Evolutionary conservation across 2,888 invertebrate genomes (phyloP).

Genomic region (Tetropium fuscum): DNA sequence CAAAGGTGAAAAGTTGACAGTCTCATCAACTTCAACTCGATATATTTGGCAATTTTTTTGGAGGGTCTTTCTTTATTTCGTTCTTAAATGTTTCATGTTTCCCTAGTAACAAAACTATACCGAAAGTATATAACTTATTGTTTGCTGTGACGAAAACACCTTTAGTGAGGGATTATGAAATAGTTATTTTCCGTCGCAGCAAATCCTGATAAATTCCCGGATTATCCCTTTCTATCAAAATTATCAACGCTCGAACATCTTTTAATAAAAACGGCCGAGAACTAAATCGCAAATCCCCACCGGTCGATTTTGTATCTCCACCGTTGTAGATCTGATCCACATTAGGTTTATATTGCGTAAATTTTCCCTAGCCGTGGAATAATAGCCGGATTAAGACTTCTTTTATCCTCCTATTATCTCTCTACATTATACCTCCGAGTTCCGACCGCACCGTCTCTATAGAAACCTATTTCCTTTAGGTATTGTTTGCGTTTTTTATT

Average conservation of each 20-base stretch:
- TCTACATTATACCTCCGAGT: conserved; percentile 25
- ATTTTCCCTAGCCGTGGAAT: conserved; percentile 36
- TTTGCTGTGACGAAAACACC: no score
- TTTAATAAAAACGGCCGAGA: conserved; percentile 40
- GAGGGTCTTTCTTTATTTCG: no score
- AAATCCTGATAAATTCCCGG: conserved; percentile 23
- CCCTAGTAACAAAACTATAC: no score
- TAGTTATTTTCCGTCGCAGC: no score
- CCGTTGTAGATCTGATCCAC: conserved; percentile 21
- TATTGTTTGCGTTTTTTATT: conserved; percentile 44
- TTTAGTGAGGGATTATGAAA: no score
- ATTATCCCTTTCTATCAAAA: conserved; percentile 32
- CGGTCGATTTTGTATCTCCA: conserved; percentile 19
- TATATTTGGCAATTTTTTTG: no score
- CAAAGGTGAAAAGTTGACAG: no score
- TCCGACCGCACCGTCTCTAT: conserved; percentile 24
- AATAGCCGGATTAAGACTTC: conserved; percentile 41
- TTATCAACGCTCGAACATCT: conserved; percentile 43
- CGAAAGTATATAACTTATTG: no score
- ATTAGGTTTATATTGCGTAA: conserved; percentile 42
- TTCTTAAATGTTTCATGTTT: no score
- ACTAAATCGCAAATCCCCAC: conserved; percentile 39
- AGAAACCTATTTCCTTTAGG: conserved; percentile 29
- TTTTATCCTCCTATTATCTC: conserved; percentile 40
- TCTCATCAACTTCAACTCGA: no score